These are phyloP conservation scores for Grallaria varia DNA, from an alignment of 2,113 vertebrate genomes.

Conservation along the genomic window DNA sequence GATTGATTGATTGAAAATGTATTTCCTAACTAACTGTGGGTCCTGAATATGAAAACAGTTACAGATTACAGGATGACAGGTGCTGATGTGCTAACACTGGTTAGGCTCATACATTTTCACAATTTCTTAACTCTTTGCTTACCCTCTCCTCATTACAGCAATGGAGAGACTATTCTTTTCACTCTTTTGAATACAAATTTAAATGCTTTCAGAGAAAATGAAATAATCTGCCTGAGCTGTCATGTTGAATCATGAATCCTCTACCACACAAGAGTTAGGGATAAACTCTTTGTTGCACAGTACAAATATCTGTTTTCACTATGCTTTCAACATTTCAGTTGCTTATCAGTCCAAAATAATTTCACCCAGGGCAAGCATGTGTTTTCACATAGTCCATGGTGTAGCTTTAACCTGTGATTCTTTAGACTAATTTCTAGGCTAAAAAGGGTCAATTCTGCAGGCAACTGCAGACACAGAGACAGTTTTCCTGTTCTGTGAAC, in stretches of 20 bases:
- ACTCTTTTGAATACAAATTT: background rate
- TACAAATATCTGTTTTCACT: background rate
- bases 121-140: slow-evolving; percentile 24
- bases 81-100: background rate
- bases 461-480: background rate
- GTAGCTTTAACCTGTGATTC: background rate
- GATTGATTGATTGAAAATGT: background rate
- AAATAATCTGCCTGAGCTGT: background rate
- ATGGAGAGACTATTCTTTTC: background rate
- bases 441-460: background rate
- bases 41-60: slow-evolving; percentile 3
- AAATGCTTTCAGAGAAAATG: background rate
- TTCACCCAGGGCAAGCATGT: background rate
- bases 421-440: background rate
- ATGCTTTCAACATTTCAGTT: background rate
- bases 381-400: background rate
- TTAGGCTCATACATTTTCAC: background rate
- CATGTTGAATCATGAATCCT: background rate
- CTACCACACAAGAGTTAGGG: background rate
- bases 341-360: background rate
- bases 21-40: background rate
- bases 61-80: background rate
- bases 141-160: background rate
- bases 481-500: background rate
- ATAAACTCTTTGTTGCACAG: background rate